Conservation (phyloP, 1,140 invertebrate genomes). For the Ceratosolen solmsi region DNA sequence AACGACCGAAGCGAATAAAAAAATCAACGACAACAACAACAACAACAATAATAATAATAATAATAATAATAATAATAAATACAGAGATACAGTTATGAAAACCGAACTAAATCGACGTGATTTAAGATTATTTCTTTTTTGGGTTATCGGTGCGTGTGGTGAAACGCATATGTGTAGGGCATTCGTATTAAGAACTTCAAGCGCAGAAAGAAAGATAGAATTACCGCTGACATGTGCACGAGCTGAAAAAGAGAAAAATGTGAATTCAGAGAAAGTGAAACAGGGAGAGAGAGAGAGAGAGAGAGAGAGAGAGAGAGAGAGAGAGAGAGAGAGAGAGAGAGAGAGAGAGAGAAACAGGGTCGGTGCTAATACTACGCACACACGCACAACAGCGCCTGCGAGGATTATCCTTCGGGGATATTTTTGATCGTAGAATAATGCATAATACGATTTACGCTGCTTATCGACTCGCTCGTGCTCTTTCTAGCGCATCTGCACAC, state of each 20-base stretch:
- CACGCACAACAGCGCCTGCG: slow-evolving; percentile 52
- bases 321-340: background rate
- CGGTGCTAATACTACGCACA: slow-evolving; percentile 9
- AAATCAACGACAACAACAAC: background rate
- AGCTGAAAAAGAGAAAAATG: background rate
- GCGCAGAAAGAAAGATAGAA: slow-evolving; percentile 8
- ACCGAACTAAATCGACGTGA: slow-evolving; percentile 30
- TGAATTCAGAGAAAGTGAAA: background rate
- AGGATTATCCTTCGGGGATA: slow-evolving; percentile 71
- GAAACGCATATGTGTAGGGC: background rate
- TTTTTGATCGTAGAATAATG: slow-evolving; percentile 74
- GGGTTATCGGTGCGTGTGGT: slow-evolving; percentile 29
- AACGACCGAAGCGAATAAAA: background rate
- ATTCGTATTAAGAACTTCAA: slow-evolving; percentile 25
- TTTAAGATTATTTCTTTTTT: slow-evolving; percentile 44
- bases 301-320: background rate
- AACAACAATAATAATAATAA: background rate
- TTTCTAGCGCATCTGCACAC: slow-evolving; percentile 9
- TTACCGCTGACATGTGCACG: background rate
- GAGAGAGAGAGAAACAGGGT: background rate
- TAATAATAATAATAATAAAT: background rate
- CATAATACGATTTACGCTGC: slow-evolving; percentile 73
- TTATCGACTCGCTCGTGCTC: slow-evolving; percentile 57
- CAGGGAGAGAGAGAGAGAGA: background rate
- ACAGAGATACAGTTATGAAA: slow-evolving; percentile 3